Percentiles rank a stretch among this genome's conserved stretches.
These are phyloP conservation scores for Drosophila kanapiae DNA, from an alignment of 1,140 invertebrate species.

Conservation along the genomic window DNA sequence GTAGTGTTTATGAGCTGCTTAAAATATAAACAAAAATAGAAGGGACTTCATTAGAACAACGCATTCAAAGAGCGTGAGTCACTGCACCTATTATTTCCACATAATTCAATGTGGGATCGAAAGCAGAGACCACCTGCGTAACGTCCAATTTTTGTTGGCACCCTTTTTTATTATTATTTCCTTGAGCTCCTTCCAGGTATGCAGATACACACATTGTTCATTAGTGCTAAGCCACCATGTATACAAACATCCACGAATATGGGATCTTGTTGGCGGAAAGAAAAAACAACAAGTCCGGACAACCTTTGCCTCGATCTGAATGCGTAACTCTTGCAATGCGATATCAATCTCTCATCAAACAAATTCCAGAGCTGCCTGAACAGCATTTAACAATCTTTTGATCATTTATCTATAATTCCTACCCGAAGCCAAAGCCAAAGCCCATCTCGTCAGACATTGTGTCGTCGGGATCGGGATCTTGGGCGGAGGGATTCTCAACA, in stretches of 20 bases:
- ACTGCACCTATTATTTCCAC: conserved; percentile 13
- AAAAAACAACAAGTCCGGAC: conserved; percentile 26
- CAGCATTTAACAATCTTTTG: conserved; percentile 79
- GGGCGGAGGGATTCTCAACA: conserved; percentile 44
- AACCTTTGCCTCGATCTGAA: conserved; percentile 34
- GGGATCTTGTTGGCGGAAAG: conserved; percentile 30
- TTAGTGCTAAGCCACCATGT: conserved; percentile 46
- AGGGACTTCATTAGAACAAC: not conserved
- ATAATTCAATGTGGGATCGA: conserved; percentile 19
- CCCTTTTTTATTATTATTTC: conserved; percentile 8
- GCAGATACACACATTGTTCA: conserved; percentile 43
- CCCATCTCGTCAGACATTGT: conserved; percentile 63
- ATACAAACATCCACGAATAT: conserved; percentile 32
- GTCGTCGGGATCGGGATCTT: conserved; percentile 50
- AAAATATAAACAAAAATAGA: not conserved
- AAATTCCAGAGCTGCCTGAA: conserved; percentile 76
- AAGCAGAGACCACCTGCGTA: conserved; percentile 32
- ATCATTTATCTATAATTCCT: conserved; percentile 63
- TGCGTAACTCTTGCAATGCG: conserved; percentile 68
- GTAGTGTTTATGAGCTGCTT: too few species aligned
- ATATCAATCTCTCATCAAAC: conserved; percentile 79
- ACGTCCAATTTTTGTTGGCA: conserved; percentile 17
- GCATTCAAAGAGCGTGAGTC: conserved; percentile 9
- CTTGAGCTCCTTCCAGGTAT: conserved; percentile 22
- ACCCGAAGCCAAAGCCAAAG: conserved; percentile 13